Conservation (phyloP, 1,140 invertebrate species). For the Uloborus diversus region DNA sequence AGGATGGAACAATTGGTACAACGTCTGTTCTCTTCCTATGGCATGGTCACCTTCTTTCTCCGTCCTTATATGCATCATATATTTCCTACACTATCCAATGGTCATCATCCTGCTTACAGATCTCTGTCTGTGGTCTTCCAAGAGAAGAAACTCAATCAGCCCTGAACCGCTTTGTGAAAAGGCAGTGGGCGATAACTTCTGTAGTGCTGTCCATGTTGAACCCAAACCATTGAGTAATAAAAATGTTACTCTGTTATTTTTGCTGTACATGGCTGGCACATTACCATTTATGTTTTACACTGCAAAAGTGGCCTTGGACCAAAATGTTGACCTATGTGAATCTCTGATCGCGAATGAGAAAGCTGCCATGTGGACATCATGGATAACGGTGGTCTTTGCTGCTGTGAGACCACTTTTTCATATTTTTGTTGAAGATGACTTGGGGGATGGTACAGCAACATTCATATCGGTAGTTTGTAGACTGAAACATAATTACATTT, state of each 20-base stretch:
- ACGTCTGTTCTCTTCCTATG: background rate
- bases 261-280: conserved; percentile 11
- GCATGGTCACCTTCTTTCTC: conserved; percentile 18
- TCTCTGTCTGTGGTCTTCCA: background rate
- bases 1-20: conserved; percentile 30
- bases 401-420: conserved; percentile 30
- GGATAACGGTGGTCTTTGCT: conserved; percentile 33
- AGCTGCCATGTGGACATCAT: conserved; percentile 20
- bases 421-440: conserved; percentile 22
- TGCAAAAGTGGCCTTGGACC: background rate
- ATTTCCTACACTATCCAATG: conserved; percentile 37
- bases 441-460: conserved; percentile 11
- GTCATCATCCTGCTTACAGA: conserved; percentile 18
- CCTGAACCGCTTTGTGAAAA: background rate
- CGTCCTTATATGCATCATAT: conserved; percentile 23
- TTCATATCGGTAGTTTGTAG: conserved; percentile 11
- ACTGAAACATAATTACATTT: background rate
- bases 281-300: conserved; percentile 35
- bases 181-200: background rate
- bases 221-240: background rate
- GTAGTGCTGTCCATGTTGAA: background rate
- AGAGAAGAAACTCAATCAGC: conserved; percentile 2
- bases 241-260: background rate
- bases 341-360: conserved; percentile 10
- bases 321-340: background rate